Conservation (phyloP, 2,888 invertebrate species). For the Portevinia maculata region DNA sequence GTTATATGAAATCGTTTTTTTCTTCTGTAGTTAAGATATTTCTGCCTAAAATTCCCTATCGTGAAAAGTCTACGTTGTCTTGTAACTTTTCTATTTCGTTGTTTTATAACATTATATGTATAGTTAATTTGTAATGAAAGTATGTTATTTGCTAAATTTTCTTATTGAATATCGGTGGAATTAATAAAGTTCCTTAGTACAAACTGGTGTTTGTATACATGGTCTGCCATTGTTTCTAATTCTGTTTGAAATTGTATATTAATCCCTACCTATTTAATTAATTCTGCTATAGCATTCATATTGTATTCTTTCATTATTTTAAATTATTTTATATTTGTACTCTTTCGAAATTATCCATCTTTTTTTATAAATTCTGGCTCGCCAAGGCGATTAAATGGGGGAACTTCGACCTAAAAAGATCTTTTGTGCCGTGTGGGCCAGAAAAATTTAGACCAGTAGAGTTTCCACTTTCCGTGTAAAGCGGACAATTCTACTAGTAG, state of each 20-base stretch:
- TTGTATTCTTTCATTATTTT: conserved; percentile 5
- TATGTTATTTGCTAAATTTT: neutral
- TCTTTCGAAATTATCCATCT: too few relatives aligned
- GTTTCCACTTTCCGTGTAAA: too few relatives aligned
- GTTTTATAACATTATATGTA: neutral
- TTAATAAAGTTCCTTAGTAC: neutral
- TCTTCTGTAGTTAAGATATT: neutral
- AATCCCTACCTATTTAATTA: conserved; percentile 8
- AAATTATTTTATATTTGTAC: neutral
- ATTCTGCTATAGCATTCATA: neutral
- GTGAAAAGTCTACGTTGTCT: neutral
- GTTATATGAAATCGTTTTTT: too few relatives aligned
- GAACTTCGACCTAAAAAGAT: too few relatives aligned
- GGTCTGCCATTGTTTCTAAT: too few relatives aligned
- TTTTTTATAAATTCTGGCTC: too few relatives aligned
- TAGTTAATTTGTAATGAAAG: conserved; percentile 2
- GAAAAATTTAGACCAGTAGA: too few relatives aligned
- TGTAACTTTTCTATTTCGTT: conserved; percentile 2
- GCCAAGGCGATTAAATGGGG: too few relatives aligned
- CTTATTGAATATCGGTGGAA: neutral
- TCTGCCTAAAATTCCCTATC: neutral
- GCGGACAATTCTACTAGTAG: too few relatives aligned
- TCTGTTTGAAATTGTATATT: conserved; percentile 8
- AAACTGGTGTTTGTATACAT: conserved; percentile 1
- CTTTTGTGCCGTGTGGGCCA: too few relatives aligned